Evolutionary conservation across 2,888 invertebrate genomes (phyloP), one percentile per base, ranked within the genome.

Genomic region (Ophion ellenae): DNA sequence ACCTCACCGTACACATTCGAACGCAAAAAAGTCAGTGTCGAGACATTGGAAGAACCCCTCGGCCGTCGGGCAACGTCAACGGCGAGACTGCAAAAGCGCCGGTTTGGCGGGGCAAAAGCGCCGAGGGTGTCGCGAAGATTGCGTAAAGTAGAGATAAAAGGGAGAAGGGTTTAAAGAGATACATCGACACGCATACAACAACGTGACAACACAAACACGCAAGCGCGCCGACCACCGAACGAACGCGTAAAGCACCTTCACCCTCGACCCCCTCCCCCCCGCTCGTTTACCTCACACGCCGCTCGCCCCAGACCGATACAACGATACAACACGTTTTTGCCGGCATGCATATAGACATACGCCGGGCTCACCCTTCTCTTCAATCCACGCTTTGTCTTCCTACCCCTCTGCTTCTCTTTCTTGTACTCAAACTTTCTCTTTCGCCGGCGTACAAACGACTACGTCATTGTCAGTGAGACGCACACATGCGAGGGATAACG

Each of bases 311-410:
- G 83, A 81, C 77, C 77, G 86, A 86, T 83, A 83, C 83, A 86
- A 81, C 83, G 80, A 81, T 83, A 83, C 83, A 77, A 80, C 83
- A 87, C 88, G 85, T 81, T 83, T 86, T 83, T 79, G 86, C 85
- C 82, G 78, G 70, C 69, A 70, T 28, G 24, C 47, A 10, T 17
- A 53, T 17, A 53, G 17, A 14, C 5, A 17, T 59, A 69, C 64
- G 73, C 32, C 69, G 40, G 45, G 64, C 80, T 71, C 81, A 84
- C 82, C 76, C 80, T 75, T 74, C 67, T 69, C 69, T 36, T 74
- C 3, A 32, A 14, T 14, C 67, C 81, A 45, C 79, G 40, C 61
- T 74, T 64, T 67, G 83, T 67, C 80, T 83, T 66, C 67, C 69
- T 78, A 64, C 47, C 61, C 69, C 71, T 28, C 45, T 45, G 28